Evolutionary conservation across 2,888 invertebrate genomes (phyloP), one percentile per base, ranked within the genome.

Genomic region (Carpatolechia fugitivella): DNA sequence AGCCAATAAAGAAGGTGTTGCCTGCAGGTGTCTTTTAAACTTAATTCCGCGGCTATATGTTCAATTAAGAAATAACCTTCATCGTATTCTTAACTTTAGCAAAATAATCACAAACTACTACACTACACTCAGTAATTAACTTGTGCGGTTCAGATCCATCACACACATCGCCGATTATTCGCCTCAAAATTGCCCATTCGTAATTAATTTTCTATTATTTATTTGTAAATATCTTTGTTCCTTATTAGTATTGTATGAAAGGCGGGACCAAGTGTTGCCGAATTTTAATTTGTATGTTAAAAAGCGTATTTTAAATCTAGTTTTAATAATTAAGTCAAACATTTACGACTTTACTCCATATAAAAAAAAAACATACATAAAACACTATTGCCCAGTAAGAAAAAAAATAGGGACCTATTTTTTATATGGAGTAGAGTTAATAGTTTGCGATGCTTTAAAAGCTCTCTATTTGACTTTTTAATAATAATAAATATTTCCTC

Each of bases 391-490:
- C 30, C 13, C 30, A 46, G 11, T 13, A 29, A 29, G 14, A 41
- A 24, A 10, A n/a, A 16, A 40, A 10, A 31, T 41, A 13, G 1
- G 31, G 44, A 10, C 31, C 40, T 14, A 6, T 49, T 35, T 51
- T 47, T 49, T 54, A 18, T 54, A 40, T 48, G 31, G 46, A 44
- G 46, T 54, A 38, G 36, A 44, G n/a, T 46, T 24, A 7, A 38
- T 29, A 41, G 20, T 41, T 41, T 48, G 13, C 7, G 47, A 49
- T 52, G 58, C 54, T 54, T 58, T 38, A 54, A 57, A 58, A 58
- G 58, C 58, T 58, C 58, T 58, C 56, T 58, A 56, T 56, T 40
- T 30, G 55, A 51, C 46, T 16, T 31, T 55, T 52, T 48, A 54
- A 38, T 54, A 13, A 16, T 41, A 44, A 44, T 36, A 44, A 55